Evolutionary conservation across 2,888 invertebrate genomes (phyloP).

Genomic region (Phrixothrix hirtus): DNA sequence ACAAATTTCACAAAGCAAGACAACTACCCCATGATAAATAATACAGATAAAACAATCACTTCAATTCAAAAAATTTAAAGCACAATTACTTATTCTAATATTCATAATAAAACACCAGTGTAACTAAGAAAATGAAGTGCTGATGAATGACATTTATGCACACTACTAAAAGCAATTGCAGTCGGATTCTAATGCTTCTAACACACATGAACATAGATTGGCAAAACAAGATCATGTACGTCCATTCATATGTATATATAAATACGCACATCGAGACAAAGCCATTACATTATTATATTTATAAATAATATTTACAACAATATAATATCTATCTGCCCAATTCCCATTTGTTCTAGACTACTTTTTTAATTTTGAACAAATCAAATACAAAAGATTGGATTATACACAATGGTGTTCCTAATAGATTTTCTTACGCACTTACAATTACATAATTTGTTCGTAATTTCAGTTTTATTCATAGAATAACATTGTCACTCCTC

Average conservation of each 20-base stretch:
- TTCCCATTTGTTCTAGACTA: slow-evolving; percentile 17
- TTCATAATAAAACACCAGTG: slow-evolving; percentile 29
- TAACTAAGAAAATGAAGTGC: slow-evolving; percentile 27
- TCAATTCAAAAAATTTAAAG: slow-evolving; percentile 35
- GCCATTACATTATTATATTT: slow-evolving; percentile 33
- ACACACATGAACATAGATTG: slow-evolving; percentile 29
- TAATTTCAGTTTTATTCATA: slow-evolving; percentile 10
- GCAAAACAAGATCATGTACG: slow-evolving; percentile 29
- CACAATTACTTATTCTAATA: slow-evolving; percentile 33
- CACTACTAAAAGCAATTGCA: slow-evolving; percentile 29
- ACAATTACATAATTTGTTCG: slow-evolving; percentile 23
- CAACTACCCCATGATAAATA: slow-evolving; percentile 38
- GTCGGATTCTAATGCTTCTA: slow-evolving; percentile 26
- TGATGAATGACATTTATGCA: slow-evolving; percentile 30
- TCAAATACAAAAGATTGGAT: slow-evolving; percentile 22
- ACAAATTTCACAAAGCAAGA: slow-evolving; percentile 39
- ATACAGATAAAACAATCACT: slow-evolving; percentile 37
- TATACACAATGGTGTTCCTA: slow-evolving; percentile 28
- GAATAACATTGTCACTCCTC: slow-evolving; percentile 18
- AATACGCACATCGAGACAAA: slow-evolving; percentile 37
- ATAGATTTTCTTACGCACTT: slow-evolving; percentile 27
- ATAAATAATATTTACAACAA: slow-evolving; percentile 32
- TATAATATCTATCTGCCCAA: slow-evolving; percentile 28
- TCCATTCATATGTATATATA: slow-evolving; percentile 34
- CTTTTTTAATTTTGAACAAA: slow-evolving; percentile 20